Conservation (phyloP, 2,797 vertebrate species). For the Microchirus variegatus region DNA sequence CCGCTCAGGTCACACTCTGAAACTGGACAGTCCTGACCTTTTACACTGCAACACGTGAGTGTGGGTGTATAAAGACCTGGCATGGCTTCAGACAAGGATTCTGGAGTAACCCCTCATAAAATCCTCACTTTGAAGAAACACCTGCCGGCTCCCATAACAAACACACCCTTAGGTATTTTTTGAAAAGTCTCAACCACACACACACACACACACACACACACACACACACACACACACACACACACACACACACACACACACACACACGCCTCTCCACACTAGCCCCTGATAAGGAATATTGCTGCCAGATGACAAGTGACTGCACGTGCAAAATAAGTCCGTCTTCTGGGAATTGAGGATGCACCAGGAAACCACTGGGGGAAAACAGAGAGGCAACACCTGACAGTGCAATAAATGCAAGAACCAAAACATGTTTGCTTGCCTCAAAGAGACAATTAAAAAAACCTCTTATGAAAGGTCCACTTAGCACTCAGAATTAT, state of each 20-base stretch:
- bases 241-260: conserved; percentile 4
- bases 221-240: background rate
- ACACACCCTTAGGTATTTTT: background rate
- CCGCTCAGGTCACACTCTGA: conserved; percentile 8
- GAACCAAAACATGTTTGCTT: no score
- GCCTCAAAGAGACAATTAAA: no score
- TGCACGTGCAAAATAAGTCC: conserved; percentile 43
- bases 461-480: no score
- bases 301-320: conserved; percentile 60
- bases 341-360: conserved; percentile 12
- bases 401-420: background rate
- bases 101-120: conserved; percentile 51
- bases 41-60: conserved; percentile 13
- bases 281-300: conserved; percentile 65
- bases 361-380: conserved; percentile 4
- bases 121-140: conserved; percentile 76
- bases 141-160: conserved; percentile 48
- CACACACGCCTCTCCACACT: conserved; percentile 38
- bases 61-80: conserved; percentile 51
- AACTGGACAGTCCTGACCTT: conserved; percentile 60
- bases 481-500: no score
- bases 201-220: conserved; percentile 15
- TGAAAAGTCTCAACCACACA: background rate
- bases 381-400: background rate
- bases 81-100: conserved; percentile 61